phyloP scores from a whole-genome alignment of 2,888 invertebrate genomes.

The Hanleya hanleyi region DNA sequence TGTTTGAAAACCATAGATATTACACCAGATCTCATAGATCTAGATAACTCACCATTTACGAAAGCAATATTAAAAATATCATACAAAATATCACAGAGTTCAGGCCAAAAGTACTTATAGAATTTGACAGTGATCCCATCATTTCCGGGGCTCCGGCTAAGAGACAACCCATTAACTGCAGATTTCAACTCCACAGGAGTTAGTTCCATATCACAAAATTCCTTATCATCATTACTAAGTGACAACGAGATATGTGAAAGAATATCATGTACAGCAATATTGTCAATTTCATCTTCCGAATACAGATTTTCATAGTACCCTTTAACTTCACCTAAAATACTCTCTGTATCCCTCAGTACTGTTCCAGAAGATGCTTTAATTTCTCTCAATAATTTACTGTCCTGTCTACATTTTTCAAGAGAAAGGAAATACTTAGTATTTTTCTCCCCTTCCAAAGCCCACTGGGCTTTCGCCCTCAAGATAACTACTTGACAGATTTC shows the following conservation, averaged over 20 bases:
- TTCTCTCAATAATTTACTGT: neutral
- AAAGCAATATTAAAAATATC: neutral
- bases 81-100: neutral
- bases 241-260: neutral
- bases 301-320: neutral
- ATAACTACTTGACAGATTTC: neutral
- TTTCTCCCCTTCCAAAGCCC: neutral
- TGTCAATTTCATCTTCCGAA: neutral
- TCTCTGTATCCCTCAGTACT: neutral
- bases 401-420: neutral
- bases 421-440: neutral
- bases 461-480: neutral
- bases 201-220: neutral
- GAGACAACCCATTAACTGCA: neutral
- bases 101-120: neutral
- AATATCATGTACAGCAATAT: neutral
- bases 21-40: neutral
- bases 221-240: neutral
- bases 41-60: neutral
- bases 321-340: neutral
- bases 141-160: neutral
- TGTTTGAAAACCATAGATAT: neutral
- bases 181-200: neutral
- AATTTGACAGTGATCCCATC: neutral
- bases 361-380: neutral